phyloP scores from a whole-genome alignment of 2,888 invertebrate species.

The Dugesia japonica region DNA sequence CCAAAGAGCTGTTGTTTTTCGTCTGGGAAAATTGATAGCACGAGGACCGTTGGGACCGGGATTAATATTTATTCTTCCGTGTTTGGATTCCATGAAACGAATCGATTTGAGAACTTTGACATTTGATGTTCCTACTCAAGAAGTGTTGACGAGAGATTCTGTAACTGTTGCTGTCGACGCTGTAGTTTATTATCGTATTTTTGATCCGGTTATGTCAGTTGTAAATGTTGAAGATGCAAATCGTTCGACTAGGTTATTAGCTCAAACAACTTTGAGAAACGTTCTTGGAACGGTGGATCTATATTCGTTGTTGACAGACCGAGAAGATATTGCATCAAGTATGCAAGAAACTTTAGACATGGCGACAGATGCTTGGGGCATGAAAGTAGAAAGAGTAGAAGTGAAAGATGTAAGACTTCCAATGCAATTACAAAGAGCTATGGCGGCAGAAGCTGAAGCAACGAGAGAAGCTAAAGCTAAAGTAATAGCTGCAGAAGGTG shows the following conservation, averaged over 20 bases:
- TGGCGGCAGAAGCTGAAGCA: constrained; percentile 47
- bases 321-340: constrained; percentile 41
- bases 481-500: constrained; percentile 44
- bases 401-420: constrained; percentile 46
- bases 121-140: constrained; percentile 37
- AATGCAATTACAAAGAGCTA: constrained; percentile 43
- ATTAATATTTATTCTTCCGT: constrained; percentile 64
- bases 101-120: constrained; percentile 37
- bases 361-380: constrained; percentile 50
- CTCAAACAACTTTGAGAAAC: constrained; percentile 45
- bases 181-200: constrained; percentile 44
- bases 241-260: constrained; percentile 42
- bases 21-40: constrained; percentile 67
- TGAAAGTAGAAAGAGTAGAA: constrained; percentile 49
- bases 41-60: constrained; percentile 61
- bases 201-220: constrained; percentile 43
- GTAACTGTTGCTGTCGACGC: constrained; percentile 46
- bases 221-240: constrained; percentile 44
- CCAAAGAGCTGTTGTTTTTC: constrained; percentile 75
- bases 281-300: constrained; percentile 42
- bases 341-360: constrained; percentile 47
- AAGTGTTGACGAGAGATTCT: constrained; percentile 44
- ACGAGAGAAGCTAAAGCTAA: constrained; percentile 38
- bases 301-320: constrained; percentile 42
- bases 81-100: constrained; percentile 45